Base-by-base conservation (phyloP, 2,113 vertebrate species). In the Peucedramus taeniatus region DNA sequence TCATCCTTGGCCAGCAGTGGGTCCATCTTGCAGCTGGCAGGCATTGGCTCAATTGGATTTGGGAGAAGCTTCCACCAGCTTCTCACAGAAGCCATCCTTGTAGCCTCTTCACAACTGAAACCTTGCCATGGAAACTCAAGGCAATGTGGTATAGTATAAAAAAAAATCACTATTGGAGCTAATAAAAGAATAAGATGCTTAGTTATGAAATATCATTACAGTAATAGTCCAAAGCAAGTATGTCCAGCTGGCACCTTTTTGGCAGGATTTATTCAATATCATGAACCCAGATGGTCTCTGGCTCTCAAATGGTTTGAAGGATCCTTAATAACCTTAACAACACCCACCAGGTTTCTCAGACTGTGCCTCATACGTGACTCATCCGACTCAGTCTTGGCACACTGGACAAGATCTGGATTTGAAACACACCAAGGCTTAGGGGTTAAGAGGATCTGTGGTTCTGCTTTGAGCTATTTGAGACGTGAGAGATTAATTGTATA, bases 271-370 rank as follows among this genome's bases (percentile, higher is more conserved):
- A 83, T 56, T 50, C 39, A 72, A 24, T 80, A 69, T 26, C 20
- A 83, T 79, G 28, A 77, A 83, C 26, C 19, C 79, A 83, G 54
- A 69, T 80, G 39, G 39, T 53, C 13, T 82, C 51, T 94, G 74
- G 33, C 57, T 92, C 60, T 82, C 74, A 90, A 54, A 39, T 47
- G 26, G 54, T 79, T 87, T 95, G 69, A 90, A 90, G 47, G 44
- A 92, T 47, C 87, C 49, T 30, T 85, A 88, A 88, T 24, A 85
- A 76, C 21, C 57, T 76, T 64, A 83, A 76, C 21, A 54, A 64
- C 8, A 64, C 15, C 44, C 70, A 70, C 42, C 59, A 39, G 30
- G 19, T 87, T 93, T 88, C 63, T 88, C 53, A 88, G 54, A 51
- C 33, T 44, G 27, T 44, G 66, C 44, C 40, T 87, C 59, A 21